Base-by-base conservation (phyloP, 2,888 invertebrate species). In the Metacarcinus magister region DNA sequence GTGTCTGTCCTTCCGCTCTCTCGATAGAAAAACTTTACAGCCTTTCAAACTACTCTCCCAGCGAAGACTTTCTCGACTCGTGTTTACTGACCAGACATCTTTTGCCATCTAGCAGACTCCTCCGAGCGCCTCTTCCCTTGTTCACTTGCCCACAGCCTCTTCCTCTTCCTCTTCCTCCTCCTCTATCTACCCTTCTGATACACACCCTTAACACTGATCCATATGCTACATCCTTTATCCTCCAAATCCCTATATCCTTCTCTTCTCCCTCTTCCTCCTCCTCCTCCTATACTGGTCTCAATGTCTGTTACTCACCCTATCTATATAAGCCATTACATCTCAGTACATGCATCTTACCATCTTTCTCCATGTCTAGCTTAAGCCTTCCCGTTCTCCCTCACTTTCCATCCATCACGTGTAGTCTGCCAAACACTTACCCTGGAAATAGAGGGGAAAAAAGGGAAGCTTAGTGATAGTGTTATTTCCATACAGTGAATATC, bases 11-110 rank as follows among this genome's bases (percentile, higher is more conserved):
- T 7, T 32, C 32, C 32, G 5, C 19, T 13, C 19, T 32, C 32
- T 32, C 82, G 32, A 32, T 82, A 82, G 32, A 82, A 82, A 82
- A 82, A 82, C 23, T 82, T 82, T 32, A 82, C 82, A 82, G 8
- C 82, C 82, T 82, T 82, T 82, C 82, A 82, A 82, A 82, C 67
- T 67, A 82, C 82, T 32, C 82, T 32, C 82, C 32, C 32, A 67
- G 67, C 67, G 67, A 67, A 19, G 67, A 67, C 23, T 67, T 67
- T n/a, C 67, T 5, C 67, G 67, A 19, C 44, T 19, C 2, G n/a
- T 44, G 39, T 90, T 44, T 90, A 39, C 90, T 90, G 39, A 19
- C 44, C 90, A 39, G 39, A 16, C 90, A 43, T 90, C 90, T 90
- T 90, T 28, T 32, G 39, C 67, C n/a, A n/a, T n/a, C 67, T 2